Percentiles rank a stretch among this genome's conserved stretches.
Evolutionary conservation across 92 coral and sea anemone species (phyloP).

Genomic region (Meandrina meandrites): DNA sequence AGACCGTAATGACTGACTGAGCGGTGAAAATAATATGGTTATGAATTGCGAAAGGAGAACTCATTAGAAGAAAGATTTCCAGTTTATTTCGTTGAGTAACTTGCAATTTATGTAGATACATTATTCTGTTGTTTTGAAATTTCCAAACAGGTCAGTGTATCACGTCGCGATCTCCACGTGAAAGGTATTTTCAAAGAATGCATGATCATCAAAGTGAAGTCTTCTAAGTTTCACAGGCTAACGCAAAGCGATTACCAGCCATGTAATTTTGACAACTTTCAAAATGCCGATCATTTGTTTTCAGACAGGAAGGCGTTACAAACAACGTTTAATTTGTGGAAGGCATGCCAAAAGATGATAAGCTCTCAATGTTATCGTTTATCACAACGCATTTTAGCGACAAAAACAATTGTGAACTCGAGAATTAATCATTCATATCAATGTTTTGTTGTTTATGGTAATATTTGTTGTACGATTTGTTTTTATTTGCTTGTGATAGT

Average conservation of each 20-base stretch:
- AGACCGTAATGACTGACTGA: not conserved
- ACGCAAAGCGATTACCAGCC: not conserved
- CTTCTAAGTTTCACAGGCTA: not conserved
- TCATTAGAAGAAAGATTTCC: not conserved
- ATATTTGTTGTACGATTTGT: conserved; percentile 1
- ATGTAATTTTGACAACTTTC: conserved; percentile 21
- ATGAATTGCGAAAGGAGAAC: conserved; percentile 21
- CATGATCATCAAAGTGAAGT: not conserved
- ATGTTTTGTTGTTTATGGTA: conserved; percentile 10
- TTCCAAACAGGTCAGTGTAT: not conserved
- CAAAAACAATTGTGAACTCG: not conserved
- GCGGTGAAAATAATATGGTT: not conserved
- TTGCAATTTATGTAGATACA: no score
- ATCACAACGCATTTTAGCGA: not conserved
- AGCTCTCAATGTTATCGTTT: conserved; percentile 8
- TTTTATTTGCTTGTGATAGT: conserved; percentile 19
- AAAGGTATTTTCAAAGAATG: conserved; percentile 10
- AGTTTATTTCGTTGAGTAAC: conserved; percentile 10
- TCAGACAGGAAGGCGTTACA: conserved; percentile 18
- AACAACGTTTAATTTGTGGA: not conserved
- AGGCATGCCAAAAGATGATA: conserved; percentile 4
- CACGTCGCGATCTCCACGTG: conserved; percentile 27
- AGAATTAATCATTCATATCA: conserved; percentile 5
- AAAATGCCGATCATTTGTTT: conserved; percentile 20
- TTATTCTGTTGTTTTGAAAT: conserved; percentile 22